Evolutionary conservation across 2,113 vertebrate genomes (phyloP), one percentile per base, ranked within the genome.

Genomic region (Gambusia holbrooki): DNA sequence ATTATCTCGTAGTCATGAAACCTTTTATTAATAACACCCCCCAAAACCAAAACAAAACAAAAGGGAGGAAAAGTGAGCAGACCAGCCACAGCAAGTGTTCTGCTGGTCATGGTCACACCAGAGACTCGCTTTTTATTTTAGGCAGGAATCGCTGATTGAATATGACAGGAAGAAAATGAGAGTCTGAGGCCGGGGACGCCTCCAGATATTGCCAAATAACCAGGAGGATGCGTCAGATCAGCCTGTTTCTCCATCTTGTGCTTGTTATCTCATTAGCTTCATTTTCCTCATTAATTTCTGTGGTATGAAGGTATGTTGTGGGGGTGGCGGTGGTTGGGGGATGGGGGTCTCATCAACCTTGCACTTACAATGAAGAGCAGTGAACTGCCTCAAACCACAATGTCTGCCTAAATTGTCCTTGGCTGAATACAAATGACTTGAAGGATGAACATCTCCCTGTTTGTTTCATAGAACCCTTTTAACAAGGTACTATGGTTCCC

Each of bases 81-180:
- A 66, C 66, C 66, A 77, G 80, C 73, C 82, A 77, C 71, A 33
- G 74, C 76, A 66, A 58, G 45, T 35, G 25, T 74, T 83, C 77
- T 63, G 73, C 83, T 72, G 74, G 80, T 73, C 79, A 61, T 68
- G 74, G 76, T 68, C 28, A 64, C 77, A n/a, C 83, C 77, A 68
- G 75, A 80, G 77, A 15, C 45, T 79, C 29, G 74, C 82, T 81
- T 90, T n/a, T 84, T 85, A 85, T 85, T 90, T 89, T 90, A 81
- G 86, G 80, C 85, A 77, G 77, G 77, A 86, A 82, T 78, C 10
- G 35, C 84, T 93, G 87, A 93, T 93, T 90, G 86, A 87, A 92
- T 89, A 93, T 93, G 91, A 93, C 91, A 89, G 88, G 83, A 84
- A 87, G 91, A 92, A 93, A 93, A 93, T 90, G 91, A 92, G 86